These are phyloP conservation scores for Meriones psammophilus DNA, from an alignment of 2,797 vertebrate species.

Conservation along the genomic window DNA sequence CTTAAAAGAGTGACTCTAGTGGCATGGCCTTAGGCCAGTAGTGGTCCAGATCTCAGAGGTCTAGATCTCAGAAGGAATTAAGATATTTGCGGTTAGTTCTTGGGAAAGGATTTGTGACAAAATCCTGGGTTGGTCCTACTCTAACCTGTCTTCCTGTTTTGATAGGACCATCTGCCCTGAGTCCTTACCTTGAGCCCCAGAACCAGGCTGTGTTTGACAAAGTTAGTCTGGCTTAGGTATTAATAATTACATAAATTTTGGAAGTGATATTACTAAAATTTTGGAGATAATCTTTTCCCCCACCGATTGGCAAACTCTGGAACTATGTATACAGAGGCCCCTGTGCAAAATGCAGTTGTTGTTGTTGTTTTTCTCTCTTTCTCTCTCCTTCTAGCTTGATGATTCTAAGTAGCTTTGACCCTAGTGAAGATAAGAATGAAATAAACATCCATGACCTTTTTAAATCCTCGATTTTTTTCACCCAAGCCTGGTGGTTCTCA, in stretches of 20 bases:
- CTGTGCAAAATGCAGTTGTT: background rate
- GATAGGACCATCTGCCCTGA: background rate
- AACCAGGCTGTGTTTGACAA: background rate
- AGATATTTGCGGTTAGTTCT: background rate
- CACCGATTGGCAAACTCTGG: background rate
- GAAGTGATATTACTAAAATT: background rate
- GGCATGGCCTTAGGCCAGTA: background rate
- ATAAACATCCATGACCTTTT: background rate
- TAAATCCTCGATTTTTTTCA: conserved; percentile 29
- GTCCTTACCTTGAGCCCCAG: background rate
- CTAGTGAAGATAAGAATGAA: conserved; percentile 21
- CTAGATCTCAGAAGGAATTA: background rate
- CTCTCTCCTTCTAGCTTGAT: background rate
- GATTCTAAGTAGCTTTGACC: background rate
- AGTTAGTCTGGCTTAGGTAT: background rate
- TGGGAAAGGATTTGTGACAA: background rate
- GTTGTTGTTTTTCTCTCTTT: too few relatives aligned
- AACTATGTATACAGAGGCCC: background rate
- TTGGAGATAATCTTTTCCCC: background rate
- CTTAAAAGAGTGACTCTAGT: background rate
- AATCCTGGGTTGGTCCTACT: background rate
- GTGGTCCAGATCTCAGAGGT: background rate
- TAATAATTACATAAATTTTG: background rate
- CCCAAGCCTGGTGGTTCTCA: conserved; percentile 49
- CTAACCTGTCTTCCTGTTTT: background rate